These are phyloP conservation scores for Chascanopsetta lugubris DNA, from an alignment of 2,113 vertebrate genomes.

Conservation along the genomic window DNA sequence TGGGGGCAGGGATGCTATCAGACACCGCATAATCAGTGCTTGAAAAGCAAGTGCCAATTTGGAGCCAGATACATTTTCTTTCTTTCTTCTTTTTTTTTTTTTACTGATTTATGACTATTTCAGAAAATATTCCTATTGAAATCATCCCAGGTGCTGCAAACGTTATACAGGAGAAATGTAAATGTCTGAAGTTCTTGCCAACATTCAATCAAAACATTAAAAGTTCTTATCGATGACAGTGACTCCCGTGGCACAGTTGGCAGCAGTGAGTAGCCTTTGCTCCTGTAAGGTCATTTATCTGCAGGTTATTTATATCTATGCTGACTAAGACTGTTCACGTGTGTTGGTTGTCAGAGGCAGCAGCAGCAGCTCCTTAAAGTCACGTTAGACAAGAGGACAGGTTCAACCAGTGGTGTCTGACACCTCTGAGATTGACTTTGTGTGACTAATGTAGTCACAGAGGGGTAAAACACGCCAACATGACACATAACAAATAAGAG, in stretches of 20 bases:
- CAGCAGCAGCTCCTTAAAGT: slow-evolving; percentile 21
- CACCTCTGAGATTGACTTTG: slow-evolving; percentile 9
- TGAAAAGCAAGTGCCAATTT: slow-evolving; percentile 30
- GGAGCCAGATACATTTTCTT: background rate
- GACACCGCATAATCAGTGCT: background rate
- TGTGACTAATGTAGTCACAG: background rate
- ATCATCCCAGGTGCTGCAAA: background rate
- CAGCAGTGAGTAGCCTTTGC: slow-evolving; percentile 9
- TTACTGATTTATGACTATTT: background rate
- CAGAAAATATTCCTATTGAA: background rate
- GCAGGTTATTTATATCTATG: slow-evolving; percentile 54
- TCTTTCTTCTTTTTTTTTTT: too few relatives aligned
- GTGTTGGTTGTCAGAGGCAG: slow-evolving; percentile 10
- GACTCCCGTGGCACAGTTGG: background rate
- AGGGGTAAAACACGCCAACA: background rate
- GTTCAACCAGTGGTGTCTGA: slow-evolving; percentile 49
- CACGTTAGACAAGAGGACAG: slow-evolving; percentile 26
- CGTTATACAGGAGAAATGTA: background rate
- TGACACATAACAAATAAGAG: background rate
- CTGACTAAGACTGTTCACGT: slow-evolving; percentile 39
- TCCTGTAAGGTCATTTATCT: slow-evolving; percentile 38
- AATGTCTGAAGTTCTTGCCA: background rate
- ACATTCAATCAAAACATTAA: background rate
- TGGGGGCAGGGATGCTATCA: slow-evolving; percentile 41
- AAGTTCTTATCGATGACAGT: background rate